These are phyloP conservation scores for Spatulosminthurus flaviceps DNA, from an alignment of 2,888 invertebrate species.

Conservation along the genomic window DNA sequence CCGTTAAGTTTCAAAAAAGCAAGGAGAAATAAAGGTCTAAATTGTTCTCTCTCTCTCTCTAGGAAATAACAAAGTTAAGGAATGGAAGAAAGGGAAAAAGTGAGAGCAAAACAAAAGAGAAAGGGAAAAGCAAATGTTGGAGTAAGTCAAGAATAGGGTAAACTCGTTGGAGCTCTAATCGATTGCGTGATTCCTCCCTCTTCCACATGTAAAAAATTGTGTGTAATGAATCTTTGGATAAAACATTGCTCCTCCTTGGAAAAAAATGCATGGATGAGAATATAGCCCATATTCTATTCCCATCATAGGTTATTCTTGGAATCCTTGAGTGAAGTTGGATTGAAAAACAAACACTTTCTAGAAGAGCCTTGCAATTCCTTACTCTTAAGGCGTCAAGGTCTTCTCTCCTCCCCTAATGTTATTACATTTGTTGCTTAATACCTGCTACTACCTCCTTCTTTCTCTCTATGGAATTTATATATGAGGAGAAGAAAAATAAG, in stretches of 20 bases:
- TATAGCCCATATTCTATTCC: not conserved
- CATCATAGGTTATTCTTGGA: not conserved
- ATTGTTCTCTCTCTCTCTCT: not conserved
- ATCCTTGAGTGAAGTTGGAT: not conserved
- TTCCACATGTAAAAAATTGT: not conserved
- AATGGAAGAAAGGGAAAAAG: not conserved
- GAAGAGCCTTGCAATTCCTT: not conserved
- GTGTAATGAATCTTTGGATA: not conserved
- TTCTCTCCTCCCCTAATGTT: not conserved
- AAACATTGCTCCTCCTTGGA: not conserved
- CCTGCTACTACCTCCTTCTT: not conserved
- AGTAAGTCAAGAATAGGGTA: not conserved
- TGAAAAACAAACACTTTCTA: not conserved
- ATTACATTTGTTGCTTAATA: not conserved
- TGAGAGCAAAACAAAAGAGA: not conserved
- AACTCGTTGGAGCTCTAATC: not conserved
- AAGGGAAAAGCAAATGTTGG: not conserved
- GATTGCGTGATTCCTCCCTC: not conserved
- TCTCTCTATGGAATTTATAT: no score
- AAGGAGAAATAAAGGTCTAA: not conserved
- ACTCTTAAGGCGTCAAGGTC: not conserved
- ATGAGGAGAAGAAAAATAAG: not conserved
- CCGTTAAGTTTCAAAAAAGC: no score
- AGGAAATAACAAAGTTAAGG: not conserved
- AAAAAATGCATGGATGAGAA: not conserved